Percentiles rank a stretch among this genome's conserved stretches.
Conservation (phyloP, 2,113 vertebrate genomes). For the Myiopsitta monachus region DNA sequence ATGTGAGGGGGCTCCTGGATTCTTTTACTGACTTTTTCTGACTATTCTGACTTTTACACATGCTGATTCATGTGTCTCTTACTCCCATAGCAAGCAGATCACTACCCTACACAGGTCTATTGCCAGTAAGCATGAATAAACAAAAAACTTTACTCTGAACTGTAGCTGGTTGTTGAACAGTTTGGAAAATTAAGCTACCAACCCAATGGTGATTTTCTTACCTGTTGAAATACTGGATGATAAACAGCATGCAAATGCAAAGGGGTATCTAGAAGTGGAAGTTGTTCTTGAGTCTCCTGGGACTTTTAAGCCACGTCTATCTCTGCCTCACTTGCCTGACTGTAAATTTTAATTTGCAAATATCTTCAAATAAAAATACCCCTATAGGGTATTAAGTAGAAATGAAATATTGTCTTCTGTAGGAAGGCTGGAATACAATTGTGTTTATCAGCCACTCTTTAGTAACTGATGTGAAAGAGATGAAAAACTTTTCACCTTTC, state of each 20-base stretch:
- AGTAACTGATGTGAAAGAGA: background rate
- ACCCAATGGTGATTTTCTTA: accelerated
- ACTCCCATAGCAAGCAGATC: background rate
- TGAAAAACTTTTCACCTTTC: background rate
- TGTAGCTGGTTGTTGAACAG: background rate
- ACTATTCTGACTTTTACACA: background rate
- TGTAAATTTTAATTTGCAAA: background rate
- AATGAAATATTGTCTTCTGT: background rate
- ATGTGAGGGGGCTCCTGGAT: background rate
- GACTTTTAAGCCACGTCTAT: background rate
- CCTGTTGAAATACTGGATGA: background rate
- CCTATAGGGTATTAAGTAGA: background rate
- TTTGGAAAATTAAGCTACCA: background rate
- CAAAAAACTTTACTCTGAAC: background rate
- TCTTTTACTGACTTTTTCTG: background rate
- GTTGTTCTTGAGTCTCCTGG: background rate
- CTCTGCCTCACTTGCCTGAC: background rate
- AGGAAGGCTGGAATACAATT: background rate
- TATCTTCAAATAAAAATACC: background rate
- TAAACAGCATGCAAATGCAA: background rate
- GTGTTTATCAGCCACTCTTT: background rate
- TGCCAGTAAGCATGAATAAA: background rate
- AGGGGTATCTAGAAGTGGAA: background rate
- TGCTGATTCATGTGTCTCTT: background rate
- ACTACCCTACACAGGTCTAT: background rate